phyloP scores from a whole-genome alignment of 1,140 invertebrate genomes.

The Drosophila triauraria region DNA sequence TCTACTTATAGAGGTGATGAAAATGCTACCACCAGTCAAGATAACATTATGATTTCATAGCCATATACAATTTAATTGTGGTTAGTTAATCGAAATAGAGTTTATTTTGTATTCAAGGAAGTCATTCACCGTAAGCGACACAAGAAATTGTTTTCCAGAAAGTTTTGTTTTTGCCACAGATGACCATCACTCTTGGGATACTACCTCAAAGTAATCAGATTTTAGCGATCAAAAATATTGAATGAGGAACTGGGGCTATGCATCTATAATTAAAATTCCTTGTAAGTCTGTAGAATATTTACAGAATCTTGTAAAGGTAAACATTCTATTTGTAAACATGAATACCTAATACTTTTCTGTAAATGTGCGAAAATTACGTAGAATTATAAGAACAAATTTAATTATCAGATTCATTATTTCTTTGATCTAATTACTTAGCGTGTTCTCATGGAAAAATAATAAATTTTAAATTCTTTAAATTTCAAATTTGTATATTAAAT shows the following conservation, averaged over 20 bases:
- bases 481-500: too few relatives aligned
- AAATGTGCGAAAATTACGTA: not conserved
- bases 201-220: not conserved
- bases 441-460: too few relatives aligned
- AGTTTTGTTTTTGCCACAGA: too few relatives aligned
- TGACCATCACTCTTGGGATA: not conserved
- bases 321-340: constrained; percentile 5
- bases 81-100: not conserved
- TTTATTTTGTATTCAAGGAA: not conserved
- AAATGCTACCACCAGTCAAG: not conserved
- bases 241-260: not conserved
- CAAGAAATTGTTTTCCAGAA: not conserved
- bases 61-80: not conserved
- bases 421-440: too few relatives aligned
- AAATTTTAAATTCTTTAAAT: too few relatives aligned
- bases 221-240: not conserved
- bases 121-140: not conserved
- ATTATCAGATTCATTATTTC: not conserved
- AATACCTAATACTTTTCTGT: not conserved
- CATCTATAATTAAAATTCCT: too few relatives aligned
- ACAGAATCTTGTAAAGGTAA: constrained; percentile 2
- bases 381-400: not conserved
- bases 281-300: not conserved
- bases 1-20: constrained; percentile 7
- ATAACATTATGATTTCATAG: not conserved